These are phyloP conservation scores for Columbina picui DNA, from an alignment of 2,113 vertebrate species.

Conservation along the genomic window DNA sequence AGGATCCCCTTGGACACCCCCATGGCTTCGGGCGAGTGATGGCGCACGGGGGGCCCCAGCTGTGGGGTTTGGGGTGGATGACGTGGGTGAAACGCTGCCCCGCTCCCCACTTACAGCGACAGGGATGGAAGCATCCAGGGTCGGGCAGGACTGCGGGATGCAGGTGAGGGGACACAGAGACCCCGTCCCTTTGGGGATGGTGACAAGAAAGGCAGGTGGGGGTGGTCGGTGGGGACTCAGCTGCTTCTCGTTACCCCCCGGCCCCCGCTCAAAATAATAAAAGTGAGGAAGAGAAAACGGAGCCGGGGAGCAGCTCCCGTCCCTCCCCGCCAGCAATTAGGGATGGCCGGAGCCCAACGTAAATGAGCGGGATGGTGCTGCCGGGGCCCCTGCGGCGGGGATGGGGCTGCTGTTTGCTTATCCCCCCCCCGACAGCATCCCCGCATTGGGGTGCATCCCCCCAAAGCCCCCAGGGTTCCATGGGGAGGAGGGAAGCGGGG, in stretches of 20 bases:
- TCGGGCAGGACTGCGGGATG: neutral
- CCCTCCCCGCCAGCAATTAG: neutral
- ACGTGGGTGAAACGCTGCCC: too few species aligned
- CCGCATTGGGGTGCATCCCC: neutral
- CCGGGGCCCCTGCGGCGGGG: fast-evolving
- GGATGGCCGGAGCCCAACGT: neutral
- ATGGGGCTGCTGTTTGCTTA: neutral
- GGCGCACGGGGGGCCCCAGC: neutral
- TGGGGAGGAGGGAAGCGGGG: neutral
- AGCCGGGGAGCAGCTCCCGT: neutral
- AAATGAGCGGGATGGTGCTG: neutral
- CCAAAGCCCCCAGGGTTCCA: fast-evolving
- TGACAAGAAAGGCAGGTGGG: neutral
- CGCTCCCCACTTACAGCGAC: fast-evolving
- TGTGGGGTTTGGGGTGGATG: fast-evolving
- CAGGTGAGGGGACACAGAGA: fast-evolving
- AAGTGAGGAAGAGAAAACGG: neutral
- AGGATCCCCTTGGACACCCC: fast-evolving
- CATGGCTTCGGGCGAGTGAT: fast-evolving
- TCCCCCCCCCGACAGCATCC: neutral
- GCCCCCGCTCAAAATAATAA: neutral
- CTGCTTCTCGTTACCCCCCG: neutral
- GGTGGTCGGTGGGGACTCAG: neutral
- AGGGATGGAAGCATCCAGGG: neutral
- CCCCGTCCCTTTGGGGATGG: fast-evolving